These are phyloP conservation scores for Cinara cedri DNA, from an alignment of 2,888 invertebrate species.

Conservation along the genomic window DNA sequence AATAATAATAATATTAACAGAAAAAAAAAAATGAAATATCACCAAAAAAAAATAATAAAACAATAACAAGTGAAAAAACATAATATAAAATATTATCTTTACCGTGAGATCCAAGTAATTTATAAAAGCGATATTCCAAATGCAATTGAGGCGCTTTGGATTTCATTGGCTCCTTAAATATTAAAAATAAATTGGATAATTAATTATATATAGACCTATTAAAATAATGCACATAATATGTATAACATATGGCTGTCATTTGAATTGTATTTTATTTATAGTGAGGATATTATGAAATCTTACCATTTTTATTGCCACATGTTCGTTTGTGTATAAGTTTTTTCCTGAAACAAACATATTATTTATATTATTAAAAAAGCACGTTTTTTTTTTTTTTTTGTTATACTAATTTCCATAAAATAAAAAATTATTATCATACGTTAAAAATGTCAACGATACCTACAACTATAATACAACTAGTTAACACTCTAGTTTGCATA, in stretches of 20 bases:
- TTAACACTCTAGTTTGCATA: too few relatives aligned
- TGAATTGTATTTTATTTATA: conserved; percentile 1
- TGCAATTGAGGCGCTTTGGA: conserved; percentile 99
- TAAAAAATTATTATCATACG: too few relatives aligned
- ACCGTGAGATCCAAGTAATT: conserved; percentile 97
- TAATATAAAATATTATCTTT: conserved; percentile 62
- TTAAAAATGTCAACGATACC: neutral
- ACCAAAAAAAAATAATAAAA: too few relatives aligned
- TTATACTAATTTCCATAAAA: too few relatives aligned
- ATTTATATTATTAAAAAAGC: neutral
- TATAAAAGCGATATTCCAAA: conserved; percentile 99
- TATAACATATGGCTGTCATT: neutral
- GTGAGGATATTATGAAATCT: conserved; percentile 61
- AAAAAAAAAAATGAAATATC: conserved; percentile 58
- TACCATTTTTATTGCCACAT: conserved; percentile 99
- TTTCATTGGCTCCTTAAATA: conserved; percentile 92
- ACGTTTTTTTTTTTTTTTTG: neutral
- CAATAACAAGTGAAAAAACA: too few relatives aligned
- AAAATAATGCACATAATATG: neutral
- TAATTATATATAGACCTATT: conserved; percentile 5
- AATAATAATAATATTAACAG: too few relatives aligned
- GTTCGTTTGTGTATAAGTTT: conserved; percentile 99
- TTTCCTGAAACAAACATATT: conserved; percentile 77
- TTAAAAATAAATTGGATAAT: conserved; percentile 53
- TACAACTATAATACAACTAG: neutral